Base-by-base conservation (phyloP, 2,888 invertebrate genomes). In the Drosophila anomalata region DNA sequence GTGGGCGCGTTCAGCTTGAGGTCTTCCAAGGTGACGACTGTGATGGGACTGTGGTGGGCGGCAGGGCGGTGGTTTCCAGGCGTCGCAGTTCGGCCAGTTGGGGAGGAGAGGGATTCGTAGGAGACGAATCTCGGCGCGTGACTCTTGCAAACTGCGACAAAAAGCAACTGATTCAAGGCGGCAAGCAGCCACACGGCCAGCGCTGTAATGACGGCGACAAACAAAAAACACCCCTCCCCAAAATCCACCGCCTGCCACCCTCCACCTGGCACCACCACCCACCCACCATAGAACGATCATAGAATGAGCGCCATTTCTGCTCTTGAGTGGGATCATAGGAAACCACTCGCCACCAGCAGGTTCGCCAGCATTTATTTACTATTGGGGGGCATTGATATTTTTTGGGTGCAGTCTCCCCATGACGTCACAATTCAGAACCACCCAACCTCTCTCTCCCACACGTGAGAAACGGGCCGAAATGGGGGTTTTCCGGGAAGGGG, bases 1-100 rank as follows among this genome's bases (percentile, higher is more conserved):
- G 90, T 84, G 83, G 85, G 77, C 54, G 65, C 75, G 87, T 83
- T 84, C 84, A 84, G 84, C 79, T 84, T 88, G 84, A 83, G 61
- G 77, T 60, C 79, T 57, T 82, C 80, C 67, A 61, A 52, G 51
- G 60, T 63, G 44, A 52, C 22, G 52, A 26, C n/a, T 36, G 36
- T 6, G 36, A 6, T n/a, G 36, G 29, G 29, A 14, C 17, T 17
- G 17, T 14, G 41, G 14, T 26, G 31, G 22, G 50, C 9, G 11
- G 33, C 47, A 6, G 42, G 12, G n/a, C 3, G 44, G 17, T 9
- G 17, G 2, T 9, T 26, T 22, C 55, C 48, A 48, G 55, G 1
- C 3, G 55, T 22, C 22, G 22, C 44, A 44, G 44, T 17, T 33
- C 56, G 56, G 41, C 8, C 17, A 60, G 17, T 17, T 17, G 46